Evolutionary conservation across 2,797 vertebrate genomes (phyloP).

Genomic region (Peromyscus nudipes): DNA sequence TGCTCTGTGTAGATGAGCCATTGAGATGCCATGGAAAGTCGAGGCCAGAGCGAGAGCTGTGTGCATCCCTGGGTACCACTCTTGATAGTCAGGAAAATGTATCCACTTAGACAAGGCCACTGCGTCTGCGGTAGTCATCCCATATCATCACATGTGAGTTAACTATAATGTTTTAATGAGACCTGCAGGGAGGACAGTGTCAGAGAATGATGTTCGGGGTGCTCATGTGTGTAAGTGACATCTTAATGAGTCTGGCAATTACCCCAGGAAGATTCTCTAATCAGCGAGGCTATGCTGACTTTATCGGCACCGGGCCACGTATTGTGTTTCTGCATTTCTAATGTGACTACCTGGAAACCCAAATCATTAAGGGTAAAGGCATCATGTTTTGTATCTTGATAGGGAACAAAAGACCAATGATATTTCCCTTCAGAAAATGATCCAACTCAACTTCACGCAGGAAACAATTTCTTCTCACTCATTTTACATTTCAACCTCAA

Average conservation of each 20-base stretch:
- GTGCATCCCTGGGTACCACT: neutral
- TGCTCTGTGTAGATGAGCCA: neutral
- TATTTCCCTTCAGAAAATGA: conserved; percentile 55
- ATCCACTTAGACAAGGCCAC: too few relatives aligned
- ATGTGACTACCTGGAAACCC: conserved; percentile 65
- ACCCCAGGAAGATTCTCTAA: conserved; percentile 2
- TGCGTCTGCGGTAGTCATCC: neutral
- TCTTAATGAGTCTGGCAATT: conserved; percentile 25
- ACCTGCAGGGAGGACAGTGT: neutral
- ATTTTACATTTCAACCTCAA: conserved; percentile 69
- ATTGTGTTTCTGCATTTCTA: conserved; percentile 66
- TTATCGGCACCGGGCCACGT: neutral
- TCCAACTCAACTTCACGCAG: conserved; percentile 19
- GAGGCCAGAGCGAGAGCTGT: neutral
- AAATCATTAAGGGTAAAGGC: conserved; percentile 68
- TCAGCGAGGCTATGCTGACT: neutral
- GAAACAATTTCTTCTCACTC: conserved; percentile 66
- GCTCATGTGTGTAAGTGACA: neutral
- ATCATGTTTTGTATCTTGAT: conserved; percentile 56
- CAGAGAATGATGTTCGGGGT: neutral
- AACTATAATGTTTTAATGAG: neutral
- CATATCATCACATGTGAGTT: neutral
- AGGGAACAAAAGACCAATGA: conserved; percentile 9
- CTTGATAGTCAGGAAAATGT: neutral
- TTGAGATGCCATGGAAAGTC: neutral